A percentile compares a stretch with the other conserved stretches of the same genome.
Evolutionary conservation across 2,113 vertebrate genomes (phyloP).

Genomic region (Reinhardtius hippoglossoides): DNA sequence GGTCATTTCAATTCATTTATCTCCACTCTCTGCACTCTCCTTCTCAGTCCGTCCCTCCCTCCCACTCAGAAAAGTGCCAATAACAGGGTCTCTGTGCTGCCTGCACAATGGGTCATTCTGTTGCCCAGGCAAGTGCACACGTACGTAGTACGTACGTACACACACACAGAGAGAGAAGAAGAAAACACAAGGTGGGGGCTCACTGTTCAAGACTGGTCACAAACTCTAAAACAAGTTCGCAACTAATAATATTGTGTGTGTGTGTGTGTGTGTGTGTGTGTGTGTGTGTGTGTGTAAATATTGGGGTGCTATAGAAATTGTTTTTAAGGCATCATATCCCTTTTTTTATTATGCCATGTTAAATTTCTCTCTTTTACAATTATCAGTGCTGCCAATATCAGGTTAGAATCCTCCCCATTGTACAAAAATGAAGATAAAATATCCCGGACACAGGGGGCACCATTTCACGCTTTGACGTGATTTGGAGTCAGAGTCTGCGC

Average conservation of each 20-base stretch:
- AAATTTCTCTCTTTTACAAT: too few relatives aligned
- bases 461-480: too few relatives aligned
- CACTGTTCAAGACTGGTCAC: conserved; percentile 34
- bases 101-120: conserved; percentile 77
- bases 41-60: conserved; percentile 27
- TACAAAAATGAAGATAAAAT: too few relatives aligned
- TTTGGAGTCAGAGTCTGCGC: too few relatives aligned
- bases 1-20: background rate
- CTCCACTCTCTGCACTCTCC: conserved; percentile 33
- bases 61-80: conserved; percentile 62
- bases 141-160: too few relatives aligned
- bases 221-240: conserved; percentile 48
- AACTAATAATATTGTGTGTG: conserved; percentile 42
- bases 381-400: too few relatives aligned
- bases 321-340: background rate
- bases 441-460: too few relatives aligned
- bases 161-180: conserved; percentile 25
- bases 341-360: too few relatives aligned
- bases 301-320: too few relatives aligned
- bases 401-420: too few relatives aligned
- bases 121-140: conserved; percentile 57
- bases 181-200: conserved; percentile 34
- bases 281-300: conserved; percentile 2
- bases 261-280: conserved; percentile 6
- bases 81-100: conserved; percentile 78